A percentile compares a stretch with the other conserved stretches of the same genome.
Evolutionary conservation across 1,140 invertebrate species (phyloP).

Genomic region (Apis florea): DNA sequence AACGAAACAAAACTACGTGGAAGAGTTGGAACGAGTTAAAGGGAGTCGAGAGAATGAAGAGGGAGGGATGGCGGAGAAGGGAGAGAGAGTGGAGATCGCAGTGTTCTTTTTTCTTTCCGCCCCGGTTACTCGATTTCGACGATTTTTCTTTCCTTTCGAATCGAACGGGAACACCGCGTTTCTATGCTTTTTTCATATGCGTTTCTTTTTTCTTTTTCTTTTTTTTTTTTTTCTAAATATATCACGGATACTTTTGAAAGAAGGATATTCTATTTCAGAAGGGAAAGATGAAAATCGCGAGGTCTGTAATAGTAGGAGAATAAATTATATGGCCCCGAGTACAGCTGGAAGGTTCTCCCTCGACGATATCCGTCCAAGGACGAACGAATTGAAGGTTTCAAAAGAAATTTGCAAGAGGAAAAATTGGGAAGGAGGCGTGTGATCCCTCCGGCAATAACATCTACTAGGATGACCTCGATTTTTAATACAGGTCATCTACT

Average conservation of each 20-base stretch:
- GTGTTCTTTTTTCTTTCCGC: background rate
- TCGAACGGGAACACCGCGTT: constrained; percentile 6
- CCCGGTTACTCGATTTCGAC: constrained; percentile 14
- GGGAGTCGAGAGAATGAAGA: background rate
- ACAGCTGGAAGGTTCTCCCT: background rate
- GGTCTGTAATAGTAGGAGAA: no score
- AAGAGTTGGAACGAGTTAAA: constrained; percentile 18
- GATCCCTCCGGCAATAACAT: background rate
- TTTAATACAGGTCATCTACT: background rate
- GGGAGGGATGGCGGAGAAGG: background rate
- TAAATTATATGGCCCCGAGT: background rate
- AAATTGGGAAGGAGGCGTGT: no score
- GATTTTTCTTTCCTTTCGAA: constrained; percentile 14
- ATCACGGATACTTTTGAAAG: no score
- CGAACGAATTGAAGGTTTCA: background rate
- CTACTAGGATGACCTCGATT: constrained; percentile 14
- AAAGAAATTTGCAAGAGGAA: background rate
- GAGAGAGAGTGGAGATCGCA: background rate
- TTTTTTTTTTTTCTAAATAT: no score
- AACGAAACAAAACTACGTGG: constrained; percentile 43
- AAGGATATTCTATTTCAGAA: no score
- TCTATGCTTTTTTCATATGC: background rate
- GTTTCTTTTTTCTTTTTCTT: no score
- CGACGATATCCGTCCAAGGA: background rate
- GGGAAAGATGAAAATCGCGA: no score